Percentiles rank a stretch among this genome's conserved stretches.
Evolutionary conservation across 2,888 invertebrate genomes (phyloP).

Genomic region (Chironomus riparius): DNA sequence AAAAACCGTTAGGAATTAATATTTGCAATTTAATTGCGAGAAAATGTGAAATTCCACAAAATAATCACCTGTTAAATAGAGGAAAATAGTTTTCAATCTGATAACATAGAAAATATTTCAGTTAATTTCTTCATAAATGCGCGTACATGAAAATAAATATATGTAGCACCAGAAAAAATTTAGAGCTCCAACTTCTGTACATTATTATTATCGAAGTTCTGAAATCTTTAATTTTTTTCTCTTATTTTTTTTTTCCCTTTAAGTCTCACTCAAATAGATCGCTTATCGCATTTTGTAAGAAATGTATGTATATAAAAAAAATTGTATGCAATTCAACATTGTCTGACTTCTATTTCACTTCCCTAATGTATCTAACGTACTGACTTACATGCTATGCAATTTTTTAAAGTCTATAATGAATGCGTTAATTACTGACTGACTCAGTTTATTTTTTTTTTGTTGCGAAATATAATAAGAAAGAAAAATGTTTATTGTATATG

Average conservation of each 20-base stretch:
- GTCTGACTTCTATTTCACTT: not conserved
- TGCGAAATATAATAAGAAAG: not conserved
- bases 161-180: not conserved
- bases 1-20: too few species aligned
- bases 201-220: slow-evolving; percentile 10
- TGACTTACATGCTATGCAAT: not conserved
- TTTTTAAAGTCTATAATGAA: slow-evolving; percentile 1
- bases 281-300: slow-evolving; percentile 14
- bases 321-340: not conserved
- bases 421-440: slow-evolving; percentile 22
- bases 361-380: not conserved
- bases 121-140: too few species aligned
- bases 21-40: not conserved
- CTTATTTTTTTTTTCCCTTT: not conserved
- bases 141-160: not conserved
- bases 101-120: too few species aligned
- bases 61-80: not conserved
- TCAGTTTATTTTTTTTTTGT: not conserved
- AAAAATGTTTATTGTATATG: not conserved
- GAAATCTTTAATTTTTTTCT: not conserved
- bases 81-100: too few species aligned
- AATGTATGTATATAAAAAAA: not conserved
- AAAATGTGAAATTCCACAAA: not conserved
- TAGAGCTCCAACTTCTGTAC: not conserved
- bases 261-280: slow-evolving; percentile 6